Percentiles rank a stretch among this genome's conserved stretches.
These are phyloP conservation scores for Drosophila mimetica DNA, from an alignment of 2,888 invertebrate species.

Conservation along the genomic window DNA sequence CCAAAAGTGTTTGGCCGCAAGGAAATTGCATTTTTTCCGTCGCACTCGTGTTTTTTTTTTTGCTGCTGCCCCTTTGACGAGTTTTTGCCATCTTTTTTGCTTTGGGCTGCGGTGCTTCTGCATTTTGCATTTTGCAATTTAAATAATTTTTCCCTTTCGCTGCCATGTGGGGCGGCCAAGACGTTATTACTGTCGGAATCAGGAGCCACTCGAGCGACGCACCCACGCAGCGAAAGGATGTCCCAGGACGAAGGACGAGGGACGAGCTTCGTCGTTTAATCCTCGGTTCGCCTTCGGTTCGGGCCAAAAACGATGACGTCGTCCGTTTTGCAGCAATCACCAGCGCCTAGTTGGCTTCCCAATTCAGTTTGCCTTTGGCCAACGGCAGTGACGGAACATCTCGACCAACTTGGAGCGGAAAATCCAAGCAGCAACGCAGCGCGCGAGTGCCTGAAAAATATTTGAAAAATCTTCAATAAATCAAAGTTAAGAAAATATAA, in stretches of 20 bases:
- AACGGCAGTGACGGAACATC: slow-evolving; percentile 58
- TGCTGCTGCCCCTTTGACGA: slow-evolving; percentile 33
- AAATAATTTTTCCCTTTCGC: slow-evolving; percentile 53
- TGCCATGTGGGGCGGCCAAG: slow-evolving; percentile 66
- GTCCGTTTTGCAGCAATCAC: slow-evolving; percentile 45
- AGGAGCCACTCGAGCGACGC: slow-evolving; percentile 61
- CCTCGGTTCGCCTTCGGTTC: slow-evolving; percentile 5
- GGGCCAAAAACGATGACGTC: slow-evolving; percentile 63
- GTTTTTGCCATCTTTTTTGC: slow-evolving; percentile 7
- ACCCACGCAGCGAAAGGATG: slow-evolving; percentile 49
- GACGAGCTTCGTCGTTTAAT: slow-evolving; percentile 33
- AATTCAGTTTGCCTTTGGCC: slow-evolving; percentile 71
- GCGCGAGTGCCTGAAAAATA: slow-evolving; percentile 32
- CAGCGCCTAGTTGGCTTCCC: slow-evolving; percentile 41
- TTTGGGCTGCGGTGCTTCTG: slow-evolving; percentile 20
- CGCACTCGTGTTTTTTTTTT: slow-evolving; percentile 18
- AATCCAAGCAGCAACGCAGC: slow-evolving; percentile 8
- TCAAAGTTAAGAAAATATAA: slow-evolving; percentile 7
- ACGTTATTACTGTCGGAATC: slow-evolving; percentile 75
- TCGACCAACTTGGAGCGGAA: slow-evolving; percentile 17
- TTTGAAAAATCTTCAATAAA: slow-evolving; percentile 25
- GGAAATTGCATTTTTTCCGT: slow-evolving; percentile 30
- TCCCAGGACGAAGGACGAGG: slow-evolving; percentile 32
- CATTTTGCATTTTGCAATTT: slow-evolving; percentile 64
- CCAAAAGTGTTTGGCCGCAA: slow-evolving; percentile 11